phyloP scores from a whole-genome alignment of 2,888 invertebrate genomes.

The Ferrisia virgata region DNA sequence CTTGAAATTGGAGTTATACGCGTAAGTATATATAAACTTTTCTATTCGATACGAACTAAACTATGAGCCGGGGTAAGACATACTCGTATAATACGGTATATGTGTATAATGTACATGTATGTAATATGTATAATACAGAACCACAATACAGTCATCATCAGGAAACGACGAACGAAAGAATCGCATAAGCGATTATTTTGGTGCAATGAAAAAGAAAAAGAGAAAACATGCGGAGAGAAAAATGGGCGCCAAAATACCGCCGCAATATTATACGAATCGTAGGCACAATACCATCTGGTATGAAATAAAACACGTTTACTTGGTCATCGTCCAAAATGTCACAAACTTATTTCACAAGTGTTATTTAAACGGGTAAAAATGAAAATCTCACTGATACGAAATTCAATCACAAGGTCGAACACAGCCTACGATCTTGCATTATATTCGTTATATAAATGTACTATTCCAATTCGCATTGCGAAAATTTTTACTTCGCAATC shows the following conservation, averaged over 20 bases:
- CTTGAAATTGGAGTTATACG: neutral
- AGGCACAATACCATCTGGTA: conserved; percentile 1
- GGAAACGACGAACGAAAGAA: too few relatives aligned
- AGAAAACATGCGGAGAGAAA: neutral
- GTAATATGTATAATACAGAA: too few relatives aligned
- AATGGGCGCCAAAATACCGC: conserved; percentile 1
- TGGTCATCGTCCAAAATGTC: conserved; percentile 27
- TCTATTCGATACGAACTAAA: too few relatives aligned
- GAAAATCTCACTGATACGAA: conserved; percentile 3
- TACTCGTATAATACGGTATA: too few relatives aligned
- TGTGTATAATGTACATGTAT: too few relatives aligned
- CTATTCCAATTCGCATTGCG: neutral
- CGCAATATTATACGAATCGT: neutral
- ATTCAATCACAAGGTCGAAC: conserved; percentile 5
- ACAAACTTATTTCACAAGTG: conserved; percentile 20
- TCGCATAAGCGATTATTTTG: neutral
- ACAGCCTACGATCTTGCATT: neutral
- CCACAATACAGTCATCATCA: neutral
- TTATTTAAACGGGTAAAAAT: conserved; percentile 15
- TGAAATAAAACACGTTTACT: conserved; percentile 18
- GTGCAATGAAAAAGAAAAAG: neutral
- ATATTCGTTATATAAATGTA: too few relatives aligned
- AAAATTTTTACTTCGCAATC: too few relatives aligned
- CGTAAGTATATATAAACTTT: neutral
- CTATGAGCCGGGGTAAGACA: too few relatives aligned